Percentiles rank a stretch among this genome's conserved stretches.
Conservation (phyloP, 1,140 invertebrate genomes). For the Tenebrio molitor region DNA sequence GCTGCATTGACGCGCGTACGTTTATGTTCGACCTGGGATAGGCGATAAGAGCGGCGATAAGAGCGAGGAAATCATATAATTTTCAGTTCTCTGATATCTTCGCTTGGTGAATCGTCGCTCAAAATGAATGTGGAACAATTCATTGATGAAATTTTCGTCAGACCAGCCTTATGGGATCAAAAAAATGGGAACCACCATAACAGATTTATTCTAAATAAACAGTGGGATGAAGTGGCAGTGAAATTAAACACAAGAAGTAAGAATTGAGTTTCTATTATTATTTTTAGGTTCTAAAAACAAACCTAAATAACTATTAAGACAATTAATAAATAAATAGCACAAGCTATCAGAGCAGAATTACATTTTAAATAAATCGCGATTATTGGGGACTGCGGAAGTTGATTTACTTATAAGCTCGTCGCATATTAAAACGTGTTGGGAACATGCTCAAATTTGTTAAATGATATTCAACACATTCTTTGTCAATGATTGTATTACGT, state of each 20-base stretch:
- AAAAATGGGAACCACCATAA: conserved; percentile 52
- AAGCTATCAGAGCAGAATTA: too few relatives aligned
- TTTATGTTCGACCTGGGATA: conserved; percentile 36
- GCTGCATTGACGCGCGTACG: too few relatives aligned
- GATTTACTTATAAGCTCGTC: conserved; percentile 4
- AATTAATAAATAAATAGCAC: background rate
- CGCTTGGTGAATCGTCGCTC: background rate
- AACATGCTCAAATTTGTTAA: conserved; percentile 10
- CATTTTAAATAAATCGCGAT: background rate
- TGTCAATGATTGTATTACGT: conserved; percentile 55
- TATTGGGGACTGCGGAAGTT: background rate
- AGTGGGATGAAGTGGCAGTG: conserved; percentile 52
- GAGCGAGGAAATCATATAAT: background rate
- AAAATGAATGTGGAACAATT: conserved; percentile 50
- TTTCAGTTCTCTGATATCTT: background rate
- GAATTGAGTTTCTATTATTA: conserved; percentile 63
- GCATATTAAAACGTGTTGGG: background rate
- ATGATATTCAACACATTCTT: conserved; percentile 49
- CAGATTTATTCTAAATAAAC: conserved; percentile 53
- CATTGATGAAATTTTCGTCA: conserved; percentile 49
- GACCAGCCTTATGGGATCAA: conserved; percentile 52
- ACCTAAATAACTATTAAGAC: background rate
- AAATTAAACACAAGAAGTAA: conserved; percentile 51
- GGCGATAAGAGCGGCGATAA: conserved; percentile 21
- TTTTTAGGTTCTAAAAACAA: background rate